A percentile compares a stretch with the other conserved stretches of the same genome.
Conservation (phyloP, 2,888 invertebrate genomes). For the Rhamnusium bicolor region DNA sequence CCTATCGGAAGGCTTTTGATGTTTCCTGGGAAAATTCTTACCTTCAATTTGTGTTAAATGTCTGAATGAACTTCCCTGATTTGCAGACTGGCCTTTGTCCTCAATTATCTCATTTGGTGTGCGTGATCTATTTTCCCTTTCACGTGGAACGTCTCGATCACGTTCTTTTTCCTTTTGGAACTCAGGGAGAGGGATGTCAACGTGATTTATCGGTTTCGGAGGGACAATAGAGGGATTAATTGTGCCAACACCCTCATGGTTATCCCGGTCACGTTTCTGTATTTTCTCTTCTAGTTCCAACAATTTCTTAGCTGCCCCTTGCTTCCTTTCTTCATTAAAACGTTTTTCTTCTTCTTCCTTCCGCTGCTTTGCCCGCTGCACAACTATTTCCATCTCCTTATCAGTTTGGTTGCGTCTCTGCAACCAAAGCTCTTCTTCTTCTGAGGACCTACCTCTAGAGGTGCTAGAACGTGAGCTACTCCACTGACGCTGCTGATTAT, state of each 20-base stretch:
- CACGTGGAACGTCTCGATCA: conserved; percentile 43
- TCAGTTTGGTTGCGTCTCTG: conserved; percentile 60
- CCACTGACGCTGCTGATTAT: conserved; percentile 55
- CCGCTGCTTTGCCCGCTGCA: conserved; percentile 87
- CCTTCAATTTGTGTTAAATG: conserved; percentile 70
- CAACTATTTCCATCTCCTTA: conserved; percentile 84
- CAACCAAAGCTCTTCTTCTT: conserved; percentile 52
- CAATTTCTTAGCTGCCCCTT: conserved; percentile 78
- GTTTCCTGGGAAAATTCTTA: conserved; percentile 60
- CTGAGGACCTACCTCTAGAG: conserved; percentile 69
- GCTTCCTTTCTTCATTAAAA: conserved; percentile 76
- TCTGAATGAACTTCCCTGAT: conserved; percentile 61
- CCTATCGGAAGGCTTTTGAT: conserved; percentile 61
- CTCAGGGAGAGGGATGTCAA: conserved; percentile 72
- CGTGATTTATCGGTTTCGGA: conserved; percentile 69
- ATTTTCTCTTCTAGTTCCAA: conserved; percentile 80
- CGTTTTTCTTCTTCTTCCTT: conserved; percentile 92
- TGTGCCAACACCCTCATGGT: conserved; percentile 70
- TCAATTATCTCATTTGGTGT: conserved; percentile 57
- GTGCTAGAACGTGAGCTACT: conserved; percentile 47
- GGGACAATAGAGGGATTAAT: conserved; percentile 69
- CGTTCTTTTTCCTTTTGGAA: conserved; percentile 72
- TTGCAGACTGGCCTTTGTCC: conserved; percentile 55
- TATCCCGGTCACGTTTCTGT: conserved; percentile 74
- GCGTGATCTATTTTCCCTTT: conserved; percentile 54